phyloP scores from a whole-genome alignment of 2,888 invertebrate species.

The Parnassius glacialis region DNA sequence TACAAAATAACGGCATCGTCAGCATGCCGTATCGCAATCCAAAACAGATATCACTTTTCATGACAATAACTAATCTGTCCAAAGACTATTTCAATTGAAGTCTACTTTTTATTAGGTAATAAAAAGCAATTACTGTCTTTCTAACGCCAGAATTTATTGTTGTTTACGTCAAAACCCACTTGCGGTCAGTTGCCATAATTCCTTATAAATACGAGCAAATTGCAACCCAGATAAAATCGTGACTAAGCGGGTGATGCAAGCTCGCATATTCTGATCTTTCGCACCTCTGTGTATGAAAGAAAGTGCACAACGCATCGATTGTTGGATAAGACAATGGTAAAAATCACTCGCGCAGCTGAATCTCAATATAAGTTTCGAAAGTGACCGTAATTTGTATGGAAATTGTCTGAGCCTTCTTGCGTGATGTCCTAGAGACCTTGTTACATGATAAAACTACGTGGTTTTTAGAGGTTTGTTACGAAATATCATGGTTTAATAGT shows the following conservation, averaged over 20 bases:
- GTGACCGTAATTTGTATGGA: conserved; percentile 74
- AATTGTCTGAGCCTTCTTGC: conserved; percentile 60
- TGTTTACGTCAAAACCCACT: conserved; percentile 37
- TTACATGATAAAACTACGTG: conserved; percentile 60
- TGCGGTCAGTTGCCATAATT: conserved; percentile 48
- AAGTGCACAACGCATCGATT: conserved; percentile 28
- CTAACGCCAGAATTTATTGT: conserved; percentile 31
- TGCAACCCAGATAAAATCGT: conserved; percentile 60
- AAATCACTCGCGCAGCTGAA: conserved; percentile 55
- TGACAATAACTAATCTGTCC: conserved; percentile 35
- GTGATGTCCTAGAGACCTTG: conserved; percentile 62
- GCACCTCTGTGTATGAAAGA: conserved; percentile 21
- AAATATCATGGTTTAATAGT: conserved; percentile 12
- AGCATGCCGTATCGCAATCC: conserved; percentile 8
- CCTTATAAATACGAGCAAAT: conserved; percentile 62
- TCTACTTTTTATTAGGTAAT: conserved; percentile 34
- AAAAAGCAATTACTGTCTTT: conserved; percentile 36
- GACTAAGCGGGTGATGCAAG: conserved; percentile 65
- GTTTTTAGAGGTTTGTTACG: conserved; percentile 28
- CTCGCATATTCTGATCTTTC: conserved; percentile 27
- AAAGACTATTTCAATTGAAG: conserved; percentile 31
- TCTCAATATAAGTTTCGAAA: conserved; percentile 71
- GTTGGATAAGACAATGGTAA: conserved; percentile 56
- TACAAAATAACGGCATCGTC: neutral
- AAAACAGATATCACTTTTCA: conserved; percentile 26